Percentiles rank a stretch among this genome's conserved stretches.
phyloP scores from a whole-genome alignment of 2,113 vertebrate genomes.

The Urocitellus parryii region DNA sequence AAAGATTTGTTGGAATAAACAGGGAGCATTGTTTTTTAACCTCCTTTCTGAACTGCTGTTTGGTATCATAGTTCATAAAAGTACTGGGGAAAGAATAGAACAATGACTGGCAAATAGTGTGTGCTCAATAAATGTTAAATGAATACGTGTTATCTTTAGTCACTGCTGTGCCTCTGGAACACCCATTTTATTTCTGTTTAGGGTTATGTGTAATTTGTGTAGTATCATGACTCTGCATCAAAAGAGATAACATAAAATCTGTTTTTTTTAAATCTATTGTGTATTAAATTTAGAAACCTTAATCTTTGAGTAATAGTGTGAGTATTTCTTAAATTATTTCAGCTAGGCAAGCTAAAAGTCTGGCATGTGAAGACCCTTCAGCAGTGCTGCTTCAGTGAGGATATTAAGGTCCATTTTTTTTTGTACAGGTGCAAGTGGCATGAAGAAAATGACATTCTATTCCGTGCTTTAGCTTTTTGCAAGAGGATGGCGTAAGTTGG shows the following conservation, averaged over 20 bases:
- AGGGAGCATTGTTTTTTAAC: too few species aligned
- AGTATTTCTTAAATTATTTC: neutral
- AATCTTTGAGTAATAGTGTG: neutral
- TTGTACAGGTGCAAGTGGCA: constrained; percentile 89
- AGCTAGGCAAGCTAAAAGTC: neutral
- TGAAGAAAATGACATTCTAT: constrained; percentile 88
- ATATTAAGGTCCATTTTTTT: neutral
- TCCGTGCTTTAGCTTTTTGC: constrained; percentile 89
- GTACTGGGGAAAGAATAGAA: too few species aligned
- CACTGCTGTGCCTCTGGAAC: neutral
- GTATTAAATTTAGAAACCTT: constrained; percentile 24
- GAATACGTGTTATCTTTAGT: neutral
- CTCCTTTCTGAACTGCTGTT: too few species aligned
- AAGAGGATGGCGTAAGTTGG: constrained; percentile 89
- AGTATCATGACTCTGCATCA: neutral
- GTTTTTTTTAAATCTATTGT: neutral
- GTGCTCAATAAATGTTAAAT: neutral
- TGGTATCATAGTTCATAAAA: too few species aligned
- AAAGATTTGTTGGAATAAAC: too few species aligned
- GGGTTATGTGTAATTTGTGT: neutral
- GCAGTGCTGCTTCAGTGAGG: neutral
- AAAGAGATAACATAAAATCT: neutral
- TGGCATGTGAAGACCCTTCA: neutral
- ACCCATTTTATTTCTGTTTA: neutral
- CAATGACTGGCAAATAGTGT: neutral